Evolutionary conservation across 1,140 invertebrate species (phyloP).

Genomic region (Chymomyza costata): DNA sequence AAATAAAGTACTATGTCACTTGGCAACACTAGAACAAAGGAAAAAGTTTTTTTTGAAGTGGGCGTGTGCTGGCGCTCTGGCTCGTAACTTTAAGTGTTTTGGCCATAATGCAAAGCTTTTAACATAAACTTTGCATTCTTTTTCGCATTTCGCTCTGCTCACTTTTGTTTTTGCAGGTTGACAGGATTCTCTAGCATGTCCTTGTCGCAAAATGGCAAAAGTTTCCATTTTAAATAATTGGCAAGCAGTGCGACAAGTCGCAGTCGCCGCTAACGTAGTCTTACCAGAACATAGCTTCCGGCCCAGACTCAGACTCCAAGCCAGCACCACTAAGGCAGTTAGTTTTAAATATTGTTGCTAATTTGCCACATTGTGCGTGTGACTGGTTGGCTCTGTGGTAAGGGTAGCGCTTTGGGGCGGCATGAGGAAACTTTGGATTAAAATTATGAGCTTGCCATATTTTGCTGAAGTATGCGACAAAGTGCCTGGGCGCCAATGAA

Average conservation of each 20-base stretch:
- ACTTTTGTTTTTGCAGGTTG: too few relatives aligned
- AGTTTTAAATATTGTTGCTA: slow-evolving; percentile 72
- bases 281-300: too few relatives aligned
- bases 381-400: neutral
- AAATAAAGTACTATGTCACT: too few relatives aligned
- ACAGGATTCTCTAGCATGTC: too few relatives aligned
- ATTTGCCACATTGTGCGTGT: slow-evolving; percentile 68
- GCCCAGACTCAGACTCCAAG: too few relatives aligned
- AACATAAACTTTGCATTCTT: slow-evolving; percentile 44
- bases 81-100: slow-evolving; percentile 49
- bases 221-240: slow-evolving; percentile 67
- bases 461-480: slow-evolving; percentile 41
- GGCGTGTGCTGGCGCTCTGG: neutral
- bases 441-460: slow-evolving; percentile 69
- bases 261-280: neutral
- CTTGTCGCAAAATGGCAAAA: slow-evolving; percentile 56
- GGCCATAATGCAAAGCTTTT: slow-evolving; percentile 56
- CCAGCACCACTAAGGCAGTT: slow-evolving; percentile 29
- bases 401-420: neutral
- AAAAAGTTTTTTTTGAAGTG: too few relatives aligned
- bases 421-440: slow-evolving; percentile 46
- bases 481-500: slow-evolving; percentile 23
- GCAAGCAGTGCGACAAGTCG: slow-evolving; percentile 26
- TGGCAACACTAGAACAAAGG: too few relatives aligned
- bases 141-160: neutral